phyloP scores from a whole-genome alignment of 2,797 vertebrate genomes.

The Anguilla anguilla region DNA sequence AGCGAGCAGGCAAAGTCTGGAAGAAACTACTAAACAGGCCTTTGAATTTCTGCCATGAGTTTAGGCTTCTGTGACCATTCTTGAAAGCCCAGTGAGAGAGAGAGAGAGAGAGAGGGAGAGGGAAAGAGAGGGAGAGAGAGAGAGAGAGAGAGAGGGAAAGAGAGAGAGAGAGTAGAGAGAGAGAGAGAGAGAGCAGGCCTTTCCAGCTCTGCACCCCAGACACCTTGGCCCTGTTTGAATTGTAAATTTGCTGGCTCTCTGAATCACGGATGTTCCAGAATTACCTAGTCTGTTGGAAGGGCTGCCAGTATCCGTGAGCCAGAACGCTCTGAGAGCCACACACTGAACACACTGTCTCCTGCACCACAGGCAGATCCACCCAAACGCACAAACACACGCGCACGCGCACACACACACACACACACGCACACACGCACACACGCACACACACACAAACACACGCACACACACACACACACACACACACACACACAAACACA shows the following conservation, averaged over 20 bases:
- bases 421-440: not conserved
- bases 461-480: not conserved
- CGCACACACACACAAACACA: not conserved
- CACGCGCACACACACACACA: not conserved
- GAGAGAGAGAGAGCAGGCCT: slow-evolving; percentile 63
- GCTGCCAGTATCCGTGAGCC: slow-evolving; percentile 69
- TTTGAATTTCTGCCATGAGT: slow-evolving; percentile 7
- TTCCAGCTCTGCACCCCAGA: slow-evolving; percentile 66
- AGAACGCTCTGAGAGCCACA: slow-evolving; percentile 64
- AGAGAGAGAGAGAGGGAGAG: slow-evolving; percentile 45
- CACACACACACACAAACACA: not conserved
- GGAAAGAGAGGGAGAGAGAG: slow-evolving; percentile 51
- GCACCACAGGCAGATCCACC: not conserved
- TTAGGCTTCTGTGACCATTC: slow-evolving; percentile 18
- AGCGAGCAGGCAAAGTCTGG: not conserved
- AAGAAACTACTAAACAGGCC: slow-evolving; percentile 10
- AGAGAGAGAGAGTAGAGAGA: slow-evolving; percentile 41
- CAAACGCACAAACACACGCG: not conserved
- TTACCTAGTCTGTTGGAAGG: slow-evolving; percentile 80
- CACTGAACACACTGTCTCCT: slow-evolving; percentile 37
- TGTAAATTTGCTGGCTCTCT: slow-evolving; percentile 75
- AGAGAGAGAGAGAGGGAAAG: slow-evolving; percentile 40
- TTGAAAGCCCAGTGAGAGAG: slow-evolving; percentile 43
- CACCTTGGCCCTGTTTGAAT: slow-evolving; percentile 74
- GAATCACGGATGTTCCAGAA: slow-evolving; percentile 65